Evolutionary conservation across 2,797 vertebrate species (phyloP), one percentile per base, ranked within the genome.

Genomic region (Phalloptychus januarius): DNA sequence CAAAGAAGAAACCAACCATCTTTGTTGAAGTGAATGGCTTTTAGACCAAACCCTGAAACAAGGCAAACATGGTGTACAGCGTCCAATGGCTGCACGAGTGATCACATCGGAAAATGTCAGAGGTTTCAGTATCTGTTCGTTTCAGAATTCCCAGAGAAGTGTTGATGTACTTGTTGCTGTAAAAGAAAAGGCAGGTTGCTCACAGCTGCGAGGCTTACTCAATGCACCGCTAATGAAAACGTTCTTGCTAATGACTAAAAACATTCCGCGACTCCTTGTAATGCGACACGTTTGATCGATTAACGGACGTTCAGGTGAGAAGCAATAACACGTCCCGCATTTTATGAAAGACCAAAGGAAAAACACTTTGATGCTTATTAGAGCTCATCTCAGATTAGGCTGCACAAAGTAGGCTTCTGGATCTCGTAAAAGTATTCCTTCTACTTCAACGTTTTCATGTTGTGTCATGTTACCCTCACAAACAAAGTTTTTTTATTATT

Each of bases 131-230:
- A 42, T 13, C 40, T 67, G 25, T 70, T 70, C 1, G 12, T 8
- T 42, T 70, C n/a, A 42, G 38, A 67, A 28, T 7, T n/a, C 40
- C 25, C 40, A 70, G 44, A 44, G 12, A 44, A 10, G 12, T 15
- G 5, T 44, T n/a, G 16, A 50, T 46, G 5, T 48, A 71, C 80
- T 73, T 7, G 16, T 85, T 81, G 65, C 40, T 83, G 74, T 83
- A 63, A 79, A 54, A 71, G 23, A 71, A 72, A 78, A 77, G 79
- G 16, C 20, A 50, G 28, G 7, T 20, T 23, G 28, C 31, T 44
- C 5, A 42, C 63, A 44, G 40, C 67, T 72, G 71, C 16, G 13
- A 2, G 31, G 5, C 23, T 42, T 44, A 70, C 38, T 15, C 5
- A n/a, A 67, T 25, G 20, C 36, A 6, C 18, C 11, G 36, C 63